Conservation (phyloP, 1,140 invertebrate genomes). For the Euura lappo region DNA sequence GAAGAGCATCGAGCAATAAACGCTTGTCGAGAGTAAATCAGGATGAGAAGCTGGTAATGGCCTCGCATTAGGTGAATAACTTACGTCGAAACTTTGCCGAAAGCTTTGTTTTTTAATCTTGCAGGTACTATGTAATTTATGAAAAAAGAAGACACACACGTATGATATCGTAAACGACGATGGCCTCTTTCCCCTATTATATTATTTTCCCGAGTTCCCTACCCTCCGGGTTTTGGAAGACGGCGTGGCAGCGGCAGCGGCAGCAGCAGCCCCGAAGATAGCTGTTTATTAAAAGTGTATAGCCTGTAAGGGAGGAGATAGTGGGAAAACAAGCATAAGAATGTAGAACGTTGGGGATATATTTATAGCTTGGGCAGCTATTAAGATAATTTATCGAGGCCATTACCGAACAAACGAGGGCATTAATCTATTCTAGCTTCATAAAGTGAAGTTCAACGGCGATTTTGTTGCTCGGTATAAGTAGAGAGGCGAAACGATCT, state of each 20-base stretch:
- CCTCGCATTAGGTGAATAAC: constrained; percentile 57
- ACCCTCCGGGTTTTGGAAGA: too few relatives aligned
- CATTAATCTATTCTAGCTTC: constrained; percentile 61
- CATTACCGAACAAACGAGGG: constrained; percentile 59
- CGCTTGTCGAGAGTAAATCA: constrained; percentile 56
- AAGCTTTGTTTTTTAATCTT: too few relatives aligned
- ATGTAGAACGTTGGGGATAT: constrained; percentile 49
- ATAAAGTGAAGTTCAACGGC: constrained; percentile 58
- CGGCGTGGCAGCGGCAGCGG: constrained; percentile 11
- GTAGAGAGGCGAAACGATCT: constrained; percentile 49
- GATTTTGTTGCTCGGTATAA: constrained; percentile 50
- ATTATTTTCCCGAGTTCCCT: too few relatives aligned
- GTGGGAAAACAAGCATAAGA: constrained; percentile 47
- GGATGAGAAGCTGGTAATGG: constrained; percentile 58
- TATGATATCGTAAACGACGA: too few relatives aligned
- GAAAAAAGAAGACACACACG: too few relatives aligned
- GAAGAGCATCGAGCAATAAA: constrained; percentile 53
- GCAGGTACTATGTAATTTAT: too few relatives aligned
- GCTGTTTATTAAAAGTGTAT: constrained; percentile 20
- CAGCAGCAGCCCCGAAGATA: constrained; percentile 22
- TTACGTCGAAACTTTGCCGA: constrained; percentile 27
- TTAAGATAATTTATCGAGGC: constrained; percentile 60
- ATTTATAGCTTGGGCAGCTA: constrained; percentile 57
- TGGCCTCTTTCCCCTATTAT: too few relatives aligned
- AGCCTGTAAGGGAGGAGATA: constrained; percentile 43